Percentiles rank a stretch among this genome's conserved stretches.
Conservation (phyloP, 2,113 vertebrate genomes). For the Callipepla squamata region DNA sequence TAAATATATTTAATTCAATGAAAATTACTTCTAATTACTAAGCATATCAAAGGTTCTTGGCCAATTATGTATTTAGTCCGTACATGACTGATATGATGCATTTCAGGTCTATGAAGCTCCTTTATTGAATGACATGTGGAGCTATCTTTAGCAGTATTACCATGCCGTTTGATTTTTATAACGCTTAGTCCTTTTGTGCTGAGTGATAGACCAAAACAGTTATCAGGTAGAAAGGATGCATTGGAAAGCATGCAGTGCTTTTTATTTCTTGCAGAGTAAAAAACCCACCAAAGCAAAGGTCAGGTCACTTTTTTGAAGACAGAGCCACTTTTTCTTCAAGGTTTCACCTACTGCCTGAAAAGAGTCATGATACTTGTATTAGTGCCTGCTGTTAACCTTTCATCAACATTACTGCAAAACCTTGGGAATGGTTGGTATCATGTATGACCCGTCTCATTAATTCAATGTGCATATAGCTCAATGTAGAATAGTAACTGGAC, state of each 20-base stretch:
- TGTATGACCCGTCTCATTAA: not conserved
- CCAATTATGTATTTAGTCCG: slow-evolving; percentile 1
- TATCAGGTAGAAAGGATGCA: slow-evolving; percentile 78
- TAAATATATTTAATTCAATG: slow-evolving; percentile 41
- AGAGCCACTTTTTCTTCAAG: slow-evolving; percentile 90
- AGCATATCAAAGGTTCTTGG: slow-evolving; percentile 78
- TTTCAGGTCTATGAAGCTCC: slow-evolving; percentile 66
- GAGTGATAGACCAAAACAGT: slow-evolving; percentile 78
- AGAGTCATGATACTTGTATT: slow-evolving; percentile 83
- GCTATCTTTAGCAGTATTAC: slow-evolving; percentile 67
- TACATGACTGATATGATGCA: slow-evolving; percentile 67
- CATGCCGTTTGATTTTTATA: slow-evolving; percentile 76
- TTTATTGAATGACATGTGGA: slow-evolving; percentile 63
- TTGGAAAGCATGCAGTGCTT: slow-evolving; percentile 83
- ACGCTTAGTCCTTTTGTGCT: slow-evolving; percentile 76
- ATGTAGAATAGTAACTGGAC: not conserved
- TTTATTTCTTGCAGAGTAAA: slow-evolving; percentile 81
- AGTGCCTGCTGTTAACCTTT: slow-evolving; percentile 70
- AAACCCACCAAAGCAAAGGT: slow-evolving; percentile 89
- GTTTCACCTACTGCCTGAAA: slow-evolving; percentile 90
- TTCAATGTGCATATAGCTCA: not conserved
- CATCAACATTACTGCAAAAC: slow-evolving; percentile 44
- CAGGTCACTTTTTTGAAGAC: slow-evolving; percentile 89
- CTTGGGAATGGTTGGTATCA: slow-evolving; percentile 21
- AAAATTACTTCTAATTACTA: slow-evolving; percentile 64